Percentiles rank a stretch among this genome's conserved stretches.
These are phyloP conservation scores for Pteropus rufus DNA, from an alignment of 2,797 vertebrate genomes.

Conservation along the genomic window DNA sequence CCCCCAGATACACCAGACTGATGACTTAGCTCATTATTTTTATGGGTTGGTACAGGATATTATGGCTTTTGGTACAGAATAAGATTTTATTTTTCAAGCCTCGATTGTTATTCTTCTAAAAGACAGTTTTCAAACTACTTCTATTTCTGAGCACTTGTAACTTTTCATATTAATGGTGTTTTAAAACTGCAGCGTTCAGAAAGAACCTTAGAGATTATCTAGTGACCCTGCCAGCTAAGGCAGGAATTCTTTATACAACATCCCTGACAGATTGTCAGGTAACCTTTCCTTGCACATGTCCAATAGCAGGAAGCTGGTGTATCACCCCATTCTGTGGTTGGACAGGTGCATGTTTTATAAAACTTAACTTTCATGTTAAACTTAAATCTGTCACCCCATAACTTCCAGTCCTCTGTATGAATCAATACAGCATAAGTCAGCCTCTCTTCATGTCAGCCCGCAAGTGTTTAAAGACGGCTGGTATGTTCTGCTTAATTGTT, in stretches of 20 bases:
- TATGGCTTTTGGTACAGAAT: not conserved
- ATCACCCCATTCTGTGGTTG: not conserved
- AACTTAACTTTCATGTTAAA: not conserved
- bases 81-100: not conserved
- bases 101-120: not conserved
- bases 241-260: not conserved
- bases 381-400: not conserved
- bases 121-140: not conserved
- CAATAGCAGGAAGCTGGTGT: not conserved
- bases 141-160: not conserved
- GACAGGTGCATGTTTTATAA: not conserved
- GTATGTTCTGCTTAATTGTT: not conserved
- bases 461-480: not conserved
- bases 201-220: not conserved
- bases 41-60: not conserved
- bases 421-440: not conserved
- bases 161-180: constrained; percentile 39
- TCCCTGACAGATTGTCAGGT: constrained; percentile 48
- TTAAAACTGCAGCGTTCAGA: not conserved
- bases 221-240: constrained; percentile 5
- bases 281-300: constrained; percentile 7
- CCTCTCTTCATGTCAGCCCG: not conserved
- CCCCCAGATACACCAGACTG: not conserved
- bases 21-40: not conserved
- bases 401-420: not conserved